Evolutionary conservation across 2,888 invertebrate genomes (phyloP).

Genomic region (Latrodectus elegans): DNA sequence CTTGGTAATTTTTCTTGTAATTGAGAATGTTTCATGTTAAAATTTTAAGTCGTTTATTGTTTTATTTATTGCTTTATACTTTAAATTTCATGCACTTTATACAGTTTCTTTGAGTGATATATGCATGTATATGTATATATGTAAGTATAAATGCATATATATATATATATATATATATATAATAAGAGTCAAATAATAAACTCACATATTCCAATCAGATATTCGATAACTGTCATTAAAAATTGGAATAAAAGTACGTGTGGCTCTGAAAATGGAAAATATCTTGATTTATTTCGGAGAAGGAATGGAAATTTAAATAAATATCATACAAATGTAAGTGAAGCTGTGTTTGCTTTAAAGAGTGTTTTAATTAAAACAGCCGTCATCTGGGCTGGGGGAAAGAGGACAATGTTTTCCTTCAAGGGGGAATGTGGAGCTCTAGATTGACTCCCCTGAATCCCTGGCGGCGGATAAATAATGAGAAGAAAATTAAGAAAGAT

Average conservation of each 20-base stretch:
- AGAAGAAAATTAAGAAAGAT: slow-evolving; percentile 55
- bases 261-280: slow-evolving; percentile 3
- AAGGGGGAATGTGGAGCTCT: slow-evolving; percentile 35
- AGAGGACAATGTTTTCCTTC: slow-evolving; percentile 43
- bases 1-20: too few species aligned
- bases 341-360: slow-evolving; percentile 11
- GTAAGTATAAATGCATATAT: too few species aligned
- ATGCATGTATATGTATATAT: too few species aligned
- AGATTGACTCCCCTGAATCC: slow-evolving; percentile 28
- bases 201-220: too few species aligned
- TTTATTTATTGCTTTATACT: too few species aligned
- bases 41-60: too few species aligned
- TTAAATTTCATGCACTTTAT: too few species aligned
- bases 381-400: slow-evolving; percentile 44
- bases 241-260: slow-evolving; percentile 40
- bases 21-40: too few species aligned
- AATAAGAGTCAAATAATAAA: too few species aligned
- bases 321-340: slow-evolving; percentile 44
- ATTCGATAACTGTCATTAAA: slow-evolving; percentile 17
- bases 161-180: too few species aligned
- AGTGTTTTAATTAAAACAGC: slow-evolving; percentile 52
- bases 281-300: slow-evolving; percentile 25
- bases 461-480: slow-evolving; percentile 40
- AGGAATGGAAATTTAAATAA: slow-evolving; percentile 35
- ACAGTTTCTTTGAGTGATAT: too few species aligned